Evolutionary conservation across 2,113 vertebrate genomes (phyloP).

Genomic region (Dolichallabes microphthalmus): DNA sequence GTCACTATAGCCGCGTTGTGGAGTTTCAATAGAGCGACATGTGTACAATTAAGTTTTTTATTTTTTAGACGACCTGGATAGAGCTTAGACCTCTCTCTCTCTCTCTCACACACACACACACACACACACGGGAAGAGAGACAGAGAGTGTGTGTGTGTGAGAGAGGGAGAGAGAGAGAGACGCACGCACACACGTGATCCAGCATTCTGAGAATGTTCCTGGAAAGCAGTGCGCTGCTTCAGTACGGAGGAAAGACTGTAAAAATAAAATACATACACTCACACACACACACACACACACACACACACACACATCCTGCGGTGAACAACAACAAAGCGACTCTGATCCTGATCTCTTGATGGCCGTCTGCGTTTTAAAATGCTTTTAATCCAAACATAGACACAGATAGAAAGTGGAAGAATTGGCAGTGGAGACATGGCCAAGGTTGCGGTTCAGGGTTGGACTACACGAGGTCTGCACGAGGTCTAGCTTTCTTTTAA

Average conservation of each 20-base stretch:
- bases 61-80: slow-evolving; percentile 32
- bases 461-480: not conserved
- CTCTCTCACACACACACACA: not conserved
- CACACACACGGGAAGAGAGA: not conserved
- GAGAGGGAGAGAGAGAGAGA: not conserved
- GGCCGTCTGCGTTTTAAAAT: not conserved
- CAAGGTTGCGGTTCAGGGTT: not conserved
- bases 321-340: not conserved
- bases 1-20: not conserved
- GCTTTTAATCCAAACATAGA: not conserved
- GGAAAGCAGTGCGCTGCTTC: slow-evolving; percentile 55
- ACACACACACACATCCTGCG: not conserved
- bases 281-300: not conserved
- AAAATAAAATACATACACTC: slow-evolving; percentile 10
- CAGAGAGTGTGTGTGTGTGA: no score
- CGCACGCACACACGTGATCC: slow-evolving; percentile 50
- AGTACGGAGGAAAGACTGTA: slow-evolving; percentile 38
- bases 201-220: slow-evolving; percentile 63
- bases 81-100: slow-evolving; percentile 18
- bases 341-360: no score
- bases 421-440: not conserved
- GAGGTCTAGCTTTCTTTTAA: not conserved
- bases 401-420: not conserved
- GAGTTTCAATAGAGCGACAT: not conserved
- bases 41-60: slow-evolving; percentile 12